These are phyloP conservation scores for Nasonia vitripennis DNA, from an alignment of 1,140 invertebrate genomes.

Conservation along the genomic window DNA sequence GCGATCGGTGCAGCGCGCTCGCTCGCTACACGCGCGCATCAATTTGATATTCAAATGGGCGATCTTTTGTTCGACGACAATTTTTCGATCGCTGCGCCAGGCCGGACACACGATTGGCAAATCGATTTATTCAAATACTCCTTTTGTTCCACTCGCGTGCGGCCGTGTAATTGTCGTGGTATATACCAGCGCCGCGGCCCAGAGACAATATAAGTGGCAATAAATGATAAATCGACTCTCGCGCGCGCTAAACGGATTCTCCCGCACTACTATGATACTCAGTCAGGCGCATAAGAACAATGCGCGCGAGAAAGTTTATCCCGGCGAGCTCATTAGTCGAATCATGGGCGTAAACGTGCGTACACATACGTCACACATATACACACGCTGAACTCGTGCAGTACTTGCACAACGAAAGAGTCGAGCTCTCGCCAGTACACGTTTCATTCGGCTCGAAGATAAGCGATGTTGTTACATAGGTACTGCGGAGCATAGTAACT, in stretches of 20 bases:
- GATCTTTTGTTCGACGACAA: conserved; percentile 69
- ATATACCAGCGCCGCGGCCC: background rate
- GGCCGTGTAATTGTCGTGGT: background rate
- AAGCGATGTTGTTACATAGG: background rate
- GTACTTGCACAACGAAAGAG: background rate
- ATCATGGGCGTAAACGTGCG: conserved; percentile 2
- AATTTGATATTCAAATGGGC: conserved; percentile 74
- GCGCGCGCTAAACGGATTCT: conserved; percentile 3
- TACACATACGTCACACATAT: background rate
- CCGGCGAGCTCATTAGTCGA: background rate
- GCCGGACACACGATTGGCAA: conserved; percentile 45
- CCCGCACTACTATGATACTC: background rate
- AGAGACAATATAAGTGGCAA: conserved; percentile 40
- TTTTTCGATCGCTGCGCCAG: conserved; percentile 62
- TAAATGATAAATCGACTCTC: conserved; percentile 47
- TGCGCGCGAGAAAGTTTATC: background rate
- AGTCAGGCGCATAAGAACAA: background rate
- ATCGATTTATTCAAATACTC: conserved; percentile 52
- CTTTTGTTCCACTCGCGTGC: conserved; percentile 52
- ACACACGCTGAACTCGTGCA: background rate
- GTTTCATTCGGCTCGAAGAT: background rate
- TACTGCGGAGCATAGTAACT: background rate
- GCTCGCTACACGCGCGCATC: conserved; percentile 56
- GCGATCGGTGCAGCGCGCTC: conserved; percentile 43
- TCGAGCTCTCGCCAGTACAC: background rate